Conservation (phyloP, 1,140 invertebrate genomes). For the Eurosta solidaginis region DNA sequence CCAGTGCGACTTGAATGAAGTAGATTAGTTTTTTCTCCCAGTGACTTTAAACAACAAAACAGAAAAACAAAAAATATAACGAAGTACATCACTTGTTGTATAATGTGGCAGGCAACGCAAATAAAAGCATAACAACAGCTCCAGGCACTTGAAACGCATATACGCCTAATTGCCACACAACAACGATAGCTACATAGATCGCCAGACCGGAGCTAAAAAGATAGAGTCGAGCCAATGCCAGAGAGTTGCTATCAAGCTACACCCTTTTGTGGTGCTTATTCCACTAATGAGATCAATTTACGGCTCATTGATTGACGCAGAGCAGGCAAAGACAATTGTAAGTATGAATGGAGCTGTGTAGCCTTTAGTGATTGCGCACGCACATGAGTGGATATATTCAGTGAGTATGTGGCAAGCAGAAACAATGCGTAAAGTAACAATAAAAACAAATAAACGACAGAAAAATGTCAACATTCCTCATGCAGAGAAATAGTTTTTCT, state of each 20-base stretch:
- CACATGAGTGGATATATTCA: no score
- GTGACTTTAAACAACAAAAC: neutral
- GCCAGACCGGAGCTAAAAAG: no score
- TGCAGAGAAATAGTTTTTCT: neutral
- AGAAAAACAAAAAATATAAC: neutral
- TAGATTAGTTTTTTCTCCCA: neutral
- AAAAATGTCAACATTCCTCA: neutral
- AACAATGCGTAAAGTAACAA: neutral
- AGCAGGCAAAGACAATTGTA: neutral
- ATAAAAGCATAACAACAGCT: neutral
- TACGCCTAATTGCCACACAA: conserved; percentile 1
- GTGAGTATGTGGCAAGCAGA: neutral
- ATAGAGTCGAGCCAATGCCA: no score
- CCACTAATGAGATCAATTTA: conserved; percentile 26
- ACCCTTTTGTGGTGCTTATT: neutral
- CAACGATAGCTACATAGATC: no score
- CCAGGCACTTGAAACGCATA: neutral
- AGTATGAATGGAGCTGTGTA: neutral
- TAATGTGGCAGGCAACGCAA: neutral
- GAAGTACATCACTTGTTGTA: neutral
- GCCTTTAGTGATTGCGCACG: neutral
- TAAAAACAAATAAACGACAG: neutral
- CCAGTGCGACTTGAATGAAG: neutral
- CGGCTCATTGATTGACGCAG: conserved; percentile 6
- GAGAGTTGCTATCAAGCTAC: neutral